A percentile compares a stretch with the other conserved stretches of the same genome.
Evolutionary conservation across 1,140 invertebrate genomes (phyloP).

Genomic region (Drosophila pseudoobscura): DNA sequence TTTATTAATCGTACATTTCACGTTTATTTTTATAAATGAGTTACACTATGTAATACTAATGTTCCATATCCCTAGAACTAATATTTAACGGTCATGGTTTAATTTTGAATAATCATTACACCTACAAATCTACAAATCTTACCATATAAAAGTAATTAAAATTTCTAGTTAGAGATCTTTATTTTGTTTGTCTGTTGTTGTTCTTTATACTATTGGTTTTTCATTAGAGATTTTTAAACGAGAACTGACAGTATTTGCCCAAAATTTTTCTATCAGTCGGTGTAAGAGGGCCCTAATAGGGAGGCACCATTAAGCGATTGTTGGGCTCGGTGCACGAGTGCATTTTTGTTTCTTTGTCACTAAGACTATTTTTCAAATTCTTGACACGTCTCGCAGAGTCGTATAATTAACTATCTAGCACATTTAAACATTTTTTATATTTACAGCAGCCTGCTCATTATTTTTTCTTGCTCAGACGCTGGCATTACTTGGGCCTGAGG

Average conservation of each 20-base stretch:
- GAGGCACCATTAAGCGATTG: constrained; percentile 48
- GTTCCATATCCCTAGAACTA: too few relatives aligned
- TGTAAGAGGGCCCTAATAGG: constrained; percentile 57
- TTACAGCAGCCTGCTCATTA: constrained; percentile 31
- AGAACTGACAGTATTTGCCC: constrained; percentile 59
- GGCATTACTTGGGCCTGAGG: constrained; percentile 41
- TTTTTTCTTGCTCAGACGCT: constrained; percentile 35
- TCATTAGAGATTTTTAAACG: constrained; percentile 54
- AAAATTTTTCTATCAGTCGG: constrained; percentile 72
- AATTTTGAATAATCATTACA: too few relatives aligned
- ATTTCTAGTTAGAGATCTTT: constrained; percentile 29
- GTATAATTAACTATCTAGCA: constrained; percentile 54
- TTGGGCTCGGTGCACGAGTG: constrained; percentile 52
- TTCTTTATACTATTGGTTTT: constrained; percentile 9
- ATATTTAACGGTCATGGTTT: too few relatives aligned
- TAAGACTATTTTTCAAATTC: constrained; percentile 44
- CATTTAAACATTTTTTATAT: constrained; percentile 30
- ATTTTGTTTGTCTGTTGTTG: constrained; percentile 17
- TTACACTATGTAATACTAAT: too few relatives aligned
- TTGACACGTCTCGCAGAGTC: constrained; percentile 45
- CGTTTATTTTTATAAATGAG: too few relatives aligned
- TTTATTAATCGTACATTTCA: too few relatives aligned
- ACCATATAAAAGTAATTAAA: constrained; percentile 1
- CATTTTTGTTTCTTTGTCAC: constrained; percentile 45
- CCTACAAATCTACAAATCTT: too few relatives aligned